These are phyloP conservation scores for Macquaria australasica DNA, from an alignment of 2,113 vertebrate species.

Conservation along the genomic window DNA sequence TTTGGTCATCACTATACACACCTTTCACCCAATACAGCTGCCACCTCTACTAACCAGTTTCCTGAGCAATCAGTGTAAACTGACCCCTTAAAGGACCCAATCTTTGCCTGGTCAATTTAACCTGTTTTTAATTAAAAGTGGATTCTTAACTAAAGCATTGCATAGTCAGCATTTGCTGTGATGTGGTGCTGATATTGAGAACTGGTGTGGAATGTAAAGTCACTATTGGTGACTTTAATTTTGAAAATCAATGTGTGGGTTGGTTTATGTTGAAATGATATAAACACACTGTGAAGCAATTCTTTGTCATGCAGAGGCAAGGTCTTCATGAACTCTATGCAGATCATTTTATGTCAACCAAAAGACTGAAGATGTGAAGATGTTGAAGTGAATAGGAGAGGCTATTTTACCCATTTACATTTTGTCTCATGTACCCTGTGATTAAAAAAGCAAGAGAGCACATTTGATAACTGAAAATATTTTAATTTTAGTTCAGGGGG, in stretches of 20 bases:
- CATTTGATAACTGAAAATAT: conserved; percentile 6
- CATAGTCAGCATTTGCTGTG: not conserved
- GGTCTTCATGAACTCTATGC: not conserved
- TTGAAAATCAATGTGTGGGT: not conserved
- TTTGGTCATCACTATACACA: not conserved
- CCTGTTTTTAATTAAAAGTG: not conserved
- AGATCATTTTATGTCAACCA: not conserved
- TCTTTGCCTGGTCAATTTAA: not conserved
- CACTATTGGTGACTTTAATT: not conserved
- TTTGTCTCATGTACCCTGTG: not conserved
- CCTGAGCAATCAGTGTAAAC: not conserved
- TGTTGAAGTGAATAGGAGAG: not conserved
- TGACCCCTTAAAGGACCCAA: not conserved
- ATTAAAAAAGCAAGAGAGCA: conserved; percentile 15
- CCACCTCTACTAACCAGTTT: not conserved
- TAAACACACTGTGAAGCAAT: not conserved
- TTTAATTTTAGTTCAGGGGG: conserved; percentile 13
- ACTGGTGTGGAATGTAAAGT: not conserved
- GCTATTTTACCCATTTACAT: conserved; percentile 1
- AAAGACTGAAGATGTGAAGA: not conserved
- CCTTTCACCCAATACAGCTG: not conserved
- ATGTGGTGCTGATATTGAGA: not conserved
- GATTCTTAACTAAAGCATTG: not conserved
- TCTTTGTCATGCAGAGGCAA: not conserved
- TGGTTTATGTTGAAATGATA: not conserved